Conservation (phyloP, 2,113 vertebrate genomes). For the Caretta caretta region DNA sequence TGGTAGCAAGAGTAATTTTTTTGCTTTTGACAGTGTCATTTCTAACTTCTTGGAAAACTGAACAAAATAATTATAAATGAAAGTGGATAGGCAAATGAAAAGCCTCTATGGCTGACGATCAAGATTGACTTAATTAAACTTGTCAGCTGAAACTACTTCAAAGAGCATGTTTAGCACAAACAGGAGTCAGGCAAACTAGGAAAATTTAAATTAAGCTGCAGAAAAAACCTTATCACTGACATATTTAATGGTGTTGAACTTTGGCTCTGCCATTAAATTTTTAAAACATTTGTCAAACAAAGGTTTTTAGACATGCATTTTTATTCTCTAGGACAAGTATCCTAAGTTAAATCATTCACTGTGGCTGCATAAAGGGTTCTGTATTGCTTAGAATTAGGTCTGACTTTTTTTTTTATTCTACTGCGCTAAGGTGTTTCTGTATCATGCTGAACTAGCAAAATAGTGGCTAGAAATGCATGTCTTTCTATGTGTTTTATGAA, state of each 20-base stretch:
- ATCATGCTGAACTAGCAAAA: background rate
- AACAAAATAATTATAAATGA: conserved; percentile 14
- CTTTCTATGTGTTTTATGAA: background rate
- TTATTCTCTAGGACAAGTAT: background rate
- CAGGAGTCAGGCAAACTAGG: background rate
- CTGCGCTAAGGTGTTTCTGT: background rate
- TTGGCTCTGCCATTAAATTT: background rate
- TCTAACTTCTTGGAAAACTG: background rate
- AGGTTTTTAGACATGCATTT: background rate
- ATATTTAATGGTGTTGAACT: background rate
- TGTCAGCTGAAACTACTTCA: background rate
- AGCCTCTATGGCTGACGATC: background rate
- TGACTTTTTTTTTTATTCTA: background rate
- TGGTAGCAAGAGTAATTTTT: background rate
- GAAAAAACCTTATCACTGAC: background rate
- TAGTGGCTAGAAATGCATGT: background rate
- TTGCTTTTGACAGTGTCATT: background rate
- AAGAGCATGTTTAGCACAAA: background rate
- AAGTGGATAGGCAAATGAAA: background rate
- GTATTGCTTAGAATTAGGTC: background rate
- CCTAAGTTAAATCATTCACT: background rate
- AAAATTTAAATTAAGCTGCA: background rate
- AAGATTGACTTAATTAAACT: background rate
- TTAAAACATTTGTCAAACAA: background rate
- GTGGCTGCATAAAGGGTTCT: conserved; percentile 11